A percentile compares a stretch with the other conserved stretches of the same genome.
Evolutionary conservation across 2,797 vertebrate species (phyloP).

Genomic region (Rhinella marina): DNA sequence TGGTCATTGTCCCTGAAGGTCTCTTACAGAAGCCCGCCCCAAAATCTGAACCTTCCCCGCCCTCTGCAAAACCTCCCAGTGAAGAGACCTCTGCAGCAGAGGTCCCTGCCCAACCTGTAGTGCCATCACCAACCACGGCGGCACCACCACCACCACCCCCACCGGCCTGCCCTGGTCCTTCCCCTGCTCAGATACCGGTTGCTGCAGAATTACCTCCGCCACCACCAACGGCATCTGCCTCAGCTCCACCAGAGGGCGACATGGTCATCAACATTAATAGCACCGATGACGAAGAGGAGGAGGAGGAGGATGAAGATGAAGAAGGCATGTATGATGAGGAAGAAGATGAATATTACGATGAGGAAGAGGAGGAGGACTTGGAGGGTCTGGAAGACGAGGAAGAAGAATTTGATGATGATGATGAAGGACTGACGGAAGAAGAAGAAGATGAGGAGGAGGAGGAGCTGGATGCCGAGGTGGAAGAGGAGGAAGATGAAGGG

Average conservation of each 20-base stretch:
- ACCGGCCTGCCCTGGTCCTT: conserved; percentile 61
- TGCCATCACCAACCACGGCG: conserved; percentile 65
- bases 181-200: not conserved
- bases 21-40: conserved; percentile 64
- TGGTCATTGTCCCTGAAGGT: conserved; percentile 89
- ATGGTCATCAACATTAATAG: conserved; percentile 87
- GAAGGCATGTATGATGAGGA: conserved; percentile 73
- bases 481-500: conserved; percentile 33
- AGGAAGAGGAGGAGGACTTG: conserved; percentile 67
- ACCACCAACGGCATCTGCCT: not conserved
- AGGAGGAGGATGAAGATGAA: conserved; percentile 79
- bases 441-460: conserved; percentile 52
- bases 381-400: conserved; percentile 50
- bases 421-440: conserved; percentile 48
- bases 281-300: conserved; percentile 84
- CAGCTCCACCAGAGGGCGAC: conserved; percentile 69
- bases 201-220: not conserved
- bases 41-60: conserved; percentile 67
- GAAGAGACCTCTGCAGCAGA: conserved; percentile 64
- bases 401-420: conserved; percentile 43
- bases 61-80: conserved; percentile 66
- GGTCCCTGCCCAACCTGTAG: conserved; percentile 61
- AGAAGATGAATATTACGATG: conserved; percentile 74
- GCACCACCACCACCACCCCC: conserved; percentile 68
- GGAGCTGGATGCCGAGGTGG: conserved; percentile 38